These are phyloP conservation scores for Heliconius ethilla DNA, from an alignment of 2,888 invertebrate species.

Conservation along the genomic window DNA sequence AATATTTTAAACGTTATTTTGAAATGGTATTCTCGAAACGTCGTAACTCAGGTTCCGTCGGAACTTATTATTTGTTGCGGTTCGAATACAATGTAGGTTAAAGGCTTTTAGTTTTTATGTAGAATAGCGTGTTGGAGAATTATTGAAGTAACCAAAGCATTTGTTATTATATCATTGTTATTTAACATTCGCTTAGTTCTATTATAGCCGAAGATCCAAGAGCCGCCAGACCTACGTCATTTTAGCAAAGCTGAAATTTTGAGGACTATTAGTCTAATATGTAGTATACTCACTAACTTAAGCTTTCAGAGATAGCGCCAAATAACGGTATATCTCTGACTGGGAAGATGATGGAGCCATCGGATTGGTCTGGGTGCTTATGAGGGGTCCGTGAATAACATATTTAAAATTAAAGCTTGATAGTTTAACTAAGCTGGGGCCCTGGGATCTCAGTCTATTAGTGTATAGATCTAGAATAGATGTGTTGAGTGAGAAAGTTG, in stretches of 20 bases:
- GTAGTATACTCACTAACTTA: no score
- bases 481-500: neutral
- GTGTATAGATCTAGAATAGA: constrained; percentile 5
- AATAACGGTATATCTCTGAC: no score
- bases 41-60: constrained; percentile 75
- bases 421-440: no score
- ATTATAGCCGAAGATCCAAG: neutral
- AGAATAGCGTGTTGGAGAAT: constrained; percentile 54
- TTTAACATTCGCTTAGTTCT: constrained; percentile 28
- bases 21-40: constrained; percentile 60
- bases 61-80: constrained; percentile 79
- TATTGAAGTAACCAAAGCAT: constrained; percentile 54
- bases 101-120: constrained; percentile 65
- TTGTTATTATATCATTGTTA: constrained; percentile 46
- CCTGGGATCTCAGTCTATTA: neutral
- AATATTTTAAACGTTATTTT: constrained; percentile 20
- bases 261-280: no score
- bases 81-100: constrained; percentile 72
- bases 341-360: no score
- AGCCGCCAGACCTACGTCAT: no score
- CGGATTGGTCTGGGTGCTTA: no score
- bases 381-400: no score
- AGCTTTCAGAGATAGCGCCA: no score
- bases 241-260: no score
- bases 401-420: no score